Percentiles rank a stretch among this genome's conserved stretches.
phyloP scores from a whole-genome alignment of 2,888 invertebrate genomes.

The Amiota mariae region DNA sequence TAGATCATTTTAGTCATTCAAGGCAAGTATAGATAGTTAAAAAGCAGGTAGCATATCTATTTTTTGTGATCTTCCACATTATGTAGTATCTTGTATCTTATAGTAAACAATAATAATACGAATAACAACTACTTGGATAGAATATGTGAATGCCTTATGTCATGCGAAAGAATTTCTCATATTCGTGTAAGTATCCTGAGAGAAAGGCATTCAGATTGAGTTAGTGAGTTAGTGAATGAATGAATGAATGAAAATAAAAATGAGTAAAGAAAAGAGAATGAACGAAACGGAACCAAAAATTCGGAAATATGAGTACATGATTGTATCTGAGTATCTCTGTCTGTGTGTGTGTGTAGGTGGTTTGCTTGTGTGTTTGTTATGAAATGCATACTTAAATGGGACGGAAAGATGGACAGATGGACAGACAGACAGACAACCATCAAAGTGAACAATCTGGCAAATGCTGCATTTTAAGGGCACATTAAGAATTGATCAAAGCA shows the following conservation, averaged over 20 bases:
- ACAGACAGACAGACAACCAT: too few species aligned
- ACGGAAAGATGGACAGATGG: too few species aligned
- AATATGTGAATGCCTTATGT: not conserved
- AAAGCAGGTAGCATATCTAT: constrained; percentile 19
- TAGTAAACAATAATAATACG: not conserved
- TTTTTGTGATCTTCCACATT: constrained; percentile 4
- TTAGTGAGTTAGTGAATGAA: not conserved
- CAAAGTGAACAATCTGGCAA: constrained; percentile 23
- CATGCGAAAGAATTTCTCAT: constrained; percentile 5
- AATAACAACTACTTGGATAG: not conserved
- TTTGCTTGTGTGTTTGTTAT: constrained; percentile 5
- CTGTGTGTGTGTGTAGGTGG: not conserved
- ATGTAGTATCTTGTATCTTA: constrained; percentile 16
- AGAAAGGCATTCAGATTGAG: too few species aligned
- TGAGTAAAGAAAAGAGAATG: not conserved
- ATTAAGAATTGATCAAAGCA: constrained; percentile 16
- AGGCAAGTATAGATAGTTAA: constrained; percentile 30
- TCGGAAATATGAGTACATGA: constrained; percentile 27
- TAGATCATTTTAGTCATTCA: constrained; percentile 42
- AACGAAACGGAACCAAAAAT: constrained; percentile 48
- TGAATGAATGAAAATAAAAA: too few species aligned
- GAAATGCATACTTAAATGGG: constrained; percentile 18
- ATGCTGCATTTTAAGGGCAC: constrained; percentile 15
- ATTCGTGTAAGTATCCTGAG: not conserved
- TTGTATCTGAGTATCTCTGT: constrained; percentile 4